Base-by-base conservation (phyloP, 1,140 invertebrate genomes). In the Trichomalopsis sarcophagae region DNA sequence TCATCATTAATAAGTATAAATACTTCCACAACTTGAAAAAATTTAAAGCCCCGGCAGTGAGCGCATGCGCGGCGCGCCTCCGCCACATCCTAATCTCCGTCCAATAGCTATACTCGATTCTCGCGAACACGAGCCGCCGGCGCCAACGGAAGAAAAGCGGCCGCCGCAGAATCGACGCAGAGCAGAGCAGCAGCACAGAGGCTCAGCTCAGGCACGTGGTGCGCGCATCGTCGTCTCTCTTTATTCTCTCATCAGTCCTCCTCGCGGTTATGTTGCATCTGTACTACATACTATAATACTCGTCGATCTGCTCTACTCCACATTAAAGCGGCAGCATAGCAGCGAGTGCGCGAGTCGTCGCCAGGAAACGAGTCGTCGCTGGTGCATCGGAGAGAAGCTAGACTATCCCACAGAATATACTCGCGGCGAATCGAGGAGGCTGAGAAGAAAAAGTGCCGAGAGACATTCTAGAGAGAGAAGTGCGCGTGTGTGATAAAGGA, bases 401-500 rank as follows among this genome's bases (percentile, higher is more conserved):
- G 40, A 44, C 10, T 44, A 44, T 7, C 9, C 10, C 40, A 44
- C 40, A 44, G 1, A 10, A 44, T 44, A 44, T 44, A 44, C 40
- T 44, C 40, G 40, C 40, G 40, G 9, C 6, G 7, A 44, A 44
- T 44, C 40, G 40, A 44, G 40, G 40, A 44, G 40, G 40, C 9
- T 44, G 6, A 7, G 40, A 40, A 9, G 27, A 36, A 36, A 36
- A 44, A 44, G 40, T 44, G 40, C 40, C 9, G 40, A 44, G 40
- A 44, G 40, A 44, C 40, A 10, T 44, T 9, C 10, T 9, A 44
- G 40, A 9, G 10, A 9, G 47, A 44, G 55, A 66, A 75, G 55
- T 69, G 69, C 75, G 83, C 66, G 86, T 44, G 88, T 71, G 87
- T 81, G 86, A 13, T 33, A 14, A 27, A 81, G 47, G 76, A 21